Percentiles rank a stretch among this genome's conserved stretches.
Evolutionary conservation across 2,797 vertebrate species (phyloP).

Genomic region (Champsocephalus esox): DNA sequence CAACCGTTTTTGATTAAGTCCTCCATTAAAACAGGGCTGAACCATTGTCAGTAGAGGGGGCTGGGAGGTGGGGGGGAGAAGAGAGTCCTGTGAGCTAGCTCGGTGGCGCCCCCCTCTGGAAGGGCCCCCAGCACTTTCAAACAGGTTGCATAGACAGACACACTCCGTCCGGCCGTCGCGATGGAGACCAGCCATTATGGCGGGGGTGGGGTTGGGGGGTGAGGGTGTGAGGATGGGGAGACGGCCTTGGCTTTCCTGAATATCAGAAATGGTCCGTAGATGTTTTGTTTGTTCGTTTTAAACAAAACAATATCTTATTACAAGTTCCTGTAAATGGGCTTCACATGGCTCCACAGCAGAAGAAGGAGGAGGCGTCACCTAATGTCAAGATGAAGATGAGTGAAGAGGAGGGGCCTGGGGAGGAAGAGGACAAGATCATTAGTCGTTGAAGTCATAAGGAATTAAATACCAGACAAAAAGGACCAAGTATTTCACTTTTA

Average conservation of each 20-base stretch:
- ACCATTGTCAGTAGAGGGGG: constrained; percentile 79
- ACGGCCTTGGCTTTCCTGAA: constrained; percentile 92
- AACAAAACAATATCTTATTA: constrained; percentile 36
- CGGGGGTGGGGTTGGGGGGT: constrained; percentile 82
- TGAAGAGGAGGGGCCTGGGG: constrained; percentile 94
- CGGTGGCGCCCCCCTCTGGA: constrained; percentile 87
- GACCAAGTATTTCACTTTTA: background rate
- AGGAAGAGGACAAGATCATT: constrained; percentile 19
- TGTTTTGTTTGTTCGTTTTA: constrained; percentile 35
- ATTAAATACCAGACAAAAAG: background rate
- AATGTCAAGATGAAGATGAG: constrained; percentile 98
- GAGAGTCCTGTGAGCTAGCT: constrained; percentile 87
- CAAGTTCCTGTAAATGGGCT: constrained; percentile 71
- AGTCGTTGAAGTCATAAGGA: constrained; percentile 7
- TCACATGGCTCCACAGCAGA: constrained; percentile 86
- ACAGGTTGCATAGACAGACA: constrained; percentile 98
- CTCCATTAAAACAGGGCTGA: constrained; percentile 89
- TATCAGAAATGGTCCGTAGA: constrained; percentile 92
- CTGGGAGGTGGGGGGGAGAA: constrained; percentile 54
- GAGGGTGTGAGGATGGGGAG: constrained; percentile 78
- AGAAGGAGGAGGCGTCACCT: constrained; percentile 63
- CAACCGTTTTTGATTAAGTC: constrained; percentile 77
- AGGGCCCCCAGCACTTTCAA: constrained; percentile 88
- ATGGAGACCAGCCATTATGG: constrained; percentile 93
- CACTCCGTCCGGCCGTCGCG: constrained; percentile 93